phyloP scores from a whole-genome alignment of 1,140 invertebrate species.

The Pogonomyrmex barbatus region DNA sequence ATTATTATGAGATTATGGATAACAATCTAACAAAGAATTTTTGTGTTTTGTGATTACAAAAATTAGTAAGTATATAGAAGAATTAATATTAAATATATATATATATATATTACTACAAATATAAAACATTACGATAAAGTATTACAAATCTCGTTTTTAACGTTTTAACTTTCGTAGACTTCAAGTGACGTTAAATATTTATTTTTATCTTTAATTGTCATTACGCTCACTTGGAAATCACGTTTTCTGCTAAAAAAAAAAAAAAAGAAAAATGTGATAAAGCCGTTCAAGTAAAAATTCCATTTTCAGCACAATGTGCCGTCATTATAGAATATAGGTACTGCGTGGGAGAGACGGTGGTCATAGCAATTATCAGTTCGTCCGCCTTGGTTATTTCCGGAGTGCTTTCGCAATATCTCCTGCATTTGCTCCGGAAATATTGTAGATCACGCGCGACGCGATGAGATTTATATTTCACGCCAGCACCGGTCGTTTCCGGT shows the following conservation, averaged over 20 bases:
- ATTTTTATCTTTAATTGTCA: not conserved
- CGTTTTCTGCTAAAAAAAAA: not conserved
- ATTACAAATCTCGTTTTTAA: not conserved
- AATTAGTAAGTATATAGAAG: not conserved
- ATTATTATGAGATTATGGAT: not conserved
- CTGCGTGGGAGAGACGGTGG: not conserved
- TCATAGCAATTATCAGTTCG: not conserved
- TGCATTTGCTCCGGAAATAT: not conserved
- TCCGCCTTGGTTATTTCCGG: not conserved
- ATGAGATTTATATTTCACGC: constrained; percentile 27
- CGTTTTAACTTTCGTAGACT: not conserved
- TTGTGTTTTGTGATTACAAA: not conserved
- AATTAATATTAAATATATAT: not conserved
- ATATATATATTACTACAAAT: not conserved
- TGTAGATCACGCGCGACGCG: not conserved
- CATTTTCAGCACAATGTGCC: not conserved
- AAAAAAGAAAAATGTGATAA: not conserved
- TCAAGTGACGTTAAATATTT: not conserved
- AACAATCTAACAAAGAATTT: not conserved
- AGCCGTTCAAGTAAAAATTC: not conserved
- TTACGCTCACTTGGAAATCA: not conserved
- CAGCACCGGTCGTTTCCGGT: not conserved
- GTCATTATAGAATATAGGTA: not conserved
- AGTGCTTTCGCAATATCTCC: not conserved
- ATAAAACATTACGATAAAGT: not conserved